Evolutionary conservation across 1,140 invertebrate genomes (phyloP), one percentile per base, ranked within the genome.

Genomic region (Dendroctonus ponderosae): DNA sequence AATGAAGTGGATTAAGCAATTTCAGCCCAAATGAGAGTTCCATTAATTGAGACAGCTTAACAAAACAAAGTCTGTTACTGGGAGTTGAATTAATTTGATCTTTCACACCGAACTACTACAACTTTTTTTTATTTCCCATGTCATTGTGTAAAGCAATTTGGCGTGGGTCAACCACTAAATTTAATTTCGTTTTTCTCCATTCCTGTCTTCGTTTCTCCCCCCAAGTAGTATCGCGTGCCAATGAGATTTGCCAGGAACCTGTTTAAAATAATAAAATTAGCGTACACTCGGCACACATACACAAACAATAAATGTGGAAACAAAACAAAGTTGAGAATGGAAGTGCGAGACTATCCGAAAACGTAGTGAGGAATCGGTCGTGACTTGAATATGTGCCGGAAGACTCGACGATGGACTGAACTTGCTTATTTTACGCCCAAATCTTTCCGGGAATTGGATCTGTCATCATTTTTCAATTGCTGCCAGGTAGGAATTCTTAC

Each of bases 241-340:
- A 66, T 64, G 43, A 62, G 40, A 66, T 69, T 69, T 63, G 61
- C 72, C 70, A 62, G 69, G 71, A 75, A 74, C 67, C 69, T 46
- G 64, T 74, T 72, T 71, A 77, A 77, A 77, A 76, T 77, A 77
- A 77, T 77, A 75, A 75, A 71, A 77, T 77, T 76, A 76, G 71
- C 67, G 71, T 73, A 71, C 71, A 64, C 59, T 65, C 59, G 61
- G 61, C 38, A 38, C 65, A 48, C 70, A 71, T 70, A 78, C 73
- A 70, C 63, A 76, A 77, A 77, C 74, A 77, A 78, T 75, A 76
- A 75, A 72, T 71, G 68, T 71, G 61, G 70, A 70, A 68, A 72
- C 67, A 74, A 76, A 75, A 73, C 70, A 72, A 73, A 72, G 59
- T 68, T 26, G 64, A 72, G 67, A 74, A 72, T 71, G 66, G 68